phyloP scores from a whole-genome alignment of 1,140 invertebrate species.

The Brachystomella parvula region DNA sequence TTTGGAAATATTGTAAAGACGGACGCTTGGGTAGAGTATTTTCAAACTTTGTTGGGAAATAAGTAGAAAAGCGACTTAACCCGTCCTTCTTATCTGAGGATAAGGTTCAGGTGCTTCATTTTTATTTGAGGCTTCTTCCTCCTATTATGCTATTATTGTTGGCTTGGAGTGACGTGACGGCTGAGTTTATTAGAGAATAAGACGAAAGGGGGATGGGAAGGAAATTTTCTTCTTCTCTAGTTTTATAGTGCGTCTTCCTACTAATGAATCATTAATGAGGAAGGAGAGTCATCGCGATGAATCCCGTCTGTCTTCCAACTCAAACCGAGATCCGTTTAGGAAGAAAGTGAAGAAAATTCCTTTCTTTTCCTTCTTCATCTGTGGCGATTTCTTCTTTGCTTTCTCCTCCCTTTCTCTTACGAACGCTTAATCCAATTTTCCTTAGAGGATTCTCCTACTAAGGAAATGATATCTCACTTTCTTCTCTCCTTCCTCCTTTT shows the following conservation, averaged over 20 bases:
- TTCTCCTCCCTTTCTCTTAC: background rate
- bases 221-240: background rate
- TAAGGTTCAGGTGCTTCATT: background rate
- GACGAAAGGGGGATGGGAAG: background rate
- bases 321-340: background rate
- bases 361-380: background rate
- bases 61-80: too few relatives aligned
- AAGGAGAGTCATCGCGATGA: constrained; percentile 18
- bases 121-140: too few relatives aligned
- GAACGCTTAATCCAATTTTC: constrained; percentile 27
- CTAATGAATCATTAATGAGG: constrained; percentile 35
- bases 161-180: too few relatives aligned
- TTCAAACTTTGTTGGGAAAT: too few relatives aligned
- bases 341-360: constrained; percentile 13
- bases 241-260: constrained; percentile 4
- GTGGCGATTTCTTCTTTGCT: constrained; percentile 17
- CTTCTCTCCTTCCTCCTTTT: background rate
- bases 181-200: background rate
- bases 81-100: too few relatives aligned
- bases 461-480: constrained; percentile 1
- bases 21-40: too few relatives aligned
- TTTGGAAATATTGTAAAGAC: background rate
- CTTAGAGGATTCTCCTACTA: constrained; percentile 14
- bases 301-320: constrained; percentile 4
- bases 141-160: too few relatives aligned